Evolutionary conservation across 2,888 invertebrate genomes (phyloP), one percentile per base, ranked within the genome.

Genomic region (Halictus ligatus): DNA sequence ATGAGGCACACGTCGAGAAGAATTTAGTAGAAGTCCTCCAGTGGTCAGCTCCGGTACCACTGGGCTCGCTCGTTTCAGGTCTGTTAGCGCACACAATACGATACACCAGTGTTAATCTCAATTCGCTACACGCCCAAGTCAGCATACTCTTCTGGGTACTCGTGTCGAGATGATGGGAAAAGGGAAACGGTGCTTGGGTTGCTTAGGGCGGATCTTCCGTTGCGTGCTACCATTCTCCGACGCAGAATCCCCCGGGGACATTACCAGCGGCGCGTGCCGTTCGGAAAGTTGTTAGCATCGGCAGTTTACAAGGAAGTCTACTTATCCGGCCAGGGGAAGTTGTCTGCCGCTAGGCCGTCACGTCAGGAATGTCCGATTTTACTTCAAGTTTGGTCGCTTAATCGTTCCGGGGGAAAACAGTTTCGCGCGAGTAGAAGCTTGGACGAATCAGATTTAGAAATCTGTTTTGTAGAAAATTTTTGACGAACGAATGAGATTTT

Each of bases 51-150:
- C 96, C 89, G 96, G 94, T 93, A 95, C 95, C 93, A 95, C 95
- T 94, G 95, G 95, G 92, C 95, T 95, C 93, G 95, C 94, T 94
- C 95, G 95, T 95, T 96, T 96, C 94, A 96, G 94, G 95, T 96
- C 96, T 96, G 94, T 92, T 94, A 95, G 93, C 93, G 91, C 93
- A 93, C 92, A 94, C 93, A 91, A 91, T 85, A 93, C 90, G 92
- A 92, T 91, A 94, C 91, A 91, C 91, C 89, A 84, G 89, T 92
- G 93, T 93, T 93, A 93, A 93, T 92, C 43, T 85, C 85, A 87
- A 91, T 90, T 91, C 88, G 75, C 90, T 91, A 90, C 89, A 86
- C 87, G 89, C 91, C 89, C 89, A 88, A 72, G 92, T 83, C 82
- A 86, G 88, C 84, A 87, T 83, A 81, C 78, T 78, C 75, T 80